Conservation (phyloP, 1,140 invertebrate genomes). For the Lerema accius region DNA sequence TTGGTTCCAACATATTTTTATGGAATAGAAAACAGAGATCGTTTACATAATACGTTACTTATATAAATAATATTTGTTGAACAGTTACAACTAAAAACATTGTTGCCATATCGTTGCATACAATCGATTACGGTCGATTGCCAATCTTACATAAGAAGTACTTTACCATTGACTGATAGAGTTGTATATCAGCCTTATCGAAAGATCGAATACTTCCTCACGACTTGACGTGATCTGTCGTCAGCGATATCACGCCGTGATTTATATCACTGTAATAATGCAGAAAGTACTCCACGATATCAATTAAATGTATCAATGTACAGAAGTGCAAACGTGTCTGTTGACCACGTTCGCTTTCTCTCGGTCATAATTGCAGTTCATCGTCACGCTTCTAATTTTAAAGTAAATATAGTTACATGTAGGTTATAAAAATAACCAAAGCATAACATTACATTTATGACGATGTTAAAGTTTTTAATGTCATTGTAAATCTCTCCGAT, state of each 20-base stretch:
- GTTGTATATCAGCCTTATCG: slow-evolving; percentile 22
- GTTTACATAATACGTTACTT: too few species aligned
- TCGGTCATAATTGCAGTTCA: slow-evolving; percentile 5
- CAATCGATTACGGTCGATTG: slow-evolving; percentile 12
- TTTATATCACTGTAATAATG: slow-evolving; percentile 25
- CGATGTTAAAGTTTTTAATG: not conserved
- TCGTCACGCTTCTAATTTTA: slow-evolving; percentile 12
- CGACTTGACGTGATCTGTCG: slow-evolving; percentile 28
- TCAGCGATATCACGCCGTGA: slow-evolving; percentile 17
- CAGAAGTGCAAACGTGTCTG: slow-evolving; percentile 22
- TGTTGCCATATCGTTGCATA: slow-evolving; percentile 13
- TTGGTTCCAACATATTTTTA: too few species aligned
- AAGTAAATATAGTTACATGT: not conserved
- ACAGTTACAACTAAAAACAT: slow-evolving; percentile 5
- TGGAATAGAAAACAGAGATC: too few species aligned
- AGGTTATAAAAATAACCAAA: not conserved
- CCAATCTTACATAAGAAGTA: slow-evolving; percentile 10
- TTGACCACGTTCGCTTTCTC: slow-evolving; percentile 14
- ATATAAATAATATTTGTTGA: not conserved
- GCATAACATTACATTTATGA: not conserved
- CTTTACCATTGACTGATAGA: slow-evolving; percentile 10
- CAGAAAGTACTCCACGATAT: slow-evolving; percentile 29
- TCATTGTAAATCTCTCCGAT: slow-evolving; percentile 7
- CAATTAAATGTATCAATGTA: slow-evolving; percentile 31
- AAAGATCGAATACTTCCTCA: slow-evolving; percentile 28